phyloP scores from a whole-genome alignment of 2,797 vertebrate genomes.

The Coreius guichenoti region DNA sequence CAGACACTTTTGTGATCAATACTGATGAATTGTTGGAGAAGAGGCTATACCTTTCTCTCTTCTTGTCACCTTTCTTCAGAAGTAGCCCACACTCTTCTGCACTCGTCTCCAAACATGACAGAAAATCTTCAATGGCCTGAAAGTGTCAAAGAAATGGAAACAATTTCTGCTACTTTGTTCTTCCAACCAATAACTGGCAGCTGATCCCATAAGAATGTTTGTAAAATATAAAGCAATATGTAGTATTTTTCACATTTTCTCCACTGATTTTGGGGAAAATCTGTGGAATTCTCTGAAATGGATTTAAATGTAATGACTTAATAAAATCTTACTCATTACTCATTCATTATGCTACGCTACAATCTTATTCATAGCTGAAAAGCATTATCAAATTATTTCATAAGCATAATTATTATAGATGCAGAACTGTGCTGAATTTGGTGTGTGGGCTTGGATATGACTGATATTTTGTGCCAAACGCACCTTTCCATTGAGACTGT shows the following conservation, averaged over 20 bases:
- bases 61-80: constrained; percentile 95
- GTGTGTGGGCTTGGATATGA: not conserved
- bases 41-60: constrained; percentile 88
- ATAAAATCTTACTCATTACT: not conserved
- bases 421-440: not conserved
- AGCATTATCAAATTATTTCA: not conserved
- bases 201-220: not conserved
- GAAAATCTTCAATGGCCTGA: constrained; percentile 90
- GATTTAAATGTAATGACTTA: not conserved
- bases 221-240: not conserved
- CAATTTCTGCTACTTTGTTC: not conserved
- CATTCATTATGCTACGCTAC: not conserved
- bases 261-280: not conserved
- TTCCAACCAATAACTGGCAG: not conserved
- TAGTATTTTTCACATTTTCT: not conserved
- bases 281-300: not conserved
- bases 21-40: not conserved
- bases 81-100: constrained; percentile 91
- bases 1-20: constrained; percentile 1
- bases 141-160: constrained; percentile 13
- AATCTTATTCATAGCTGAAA: not conserved
- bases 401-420: not conserved
- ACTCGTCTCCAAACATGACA: constrained; percentile 84
- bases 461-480: constrained; percentile 47
- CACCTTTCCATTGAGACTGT: constrained; percentile 91